Conservation (phyloP, 2,113 vertebrate genomes). For the Girardinichthys multiradiatus region DNA sequence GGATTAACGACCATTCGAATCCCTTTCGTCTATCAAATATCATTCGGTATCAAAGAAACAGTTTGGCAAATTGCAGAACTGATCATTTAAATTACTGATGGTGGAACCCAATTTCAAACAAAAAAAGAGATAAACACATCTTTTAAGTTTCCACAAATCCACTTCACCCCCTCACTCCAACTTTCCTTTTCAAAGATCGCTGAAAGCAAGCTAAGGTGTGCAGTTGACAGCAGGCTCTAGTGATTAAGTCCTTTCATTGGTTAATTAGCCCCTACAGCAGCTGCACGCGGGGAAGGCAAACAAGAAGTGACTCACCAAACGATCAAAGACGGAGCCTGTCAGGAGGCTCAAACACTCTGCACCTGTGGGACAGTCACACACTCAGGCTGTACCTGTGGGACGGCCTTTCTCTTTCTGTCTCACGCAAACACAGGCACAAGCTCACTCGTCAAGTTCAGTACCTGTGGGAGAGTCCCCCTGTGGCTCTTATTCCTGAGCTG, state of each 20-base stretch:
- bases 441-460: constrained; percentile 44
- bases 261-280: constrained; percentile 81
- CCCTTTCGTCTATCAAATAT: neutral
- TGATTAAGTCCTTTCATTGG: constrained; percentile 79
- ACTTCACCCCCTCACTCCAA: constrained; percentile 1
- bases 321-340: constrained; percentile 78
- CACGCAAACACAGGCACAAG: constrained; percentile 37
- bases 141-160: constrained; percentile 28
- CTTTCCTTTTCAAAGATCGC: constrained; percentile 56
- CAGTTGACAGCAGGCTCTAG: constrained; percentile 74
- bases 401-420: constrained; percentile 39
- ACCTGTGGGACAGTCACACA: constrained; percentile 75
- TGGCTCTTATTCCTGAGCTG: constrained; percentile 52
- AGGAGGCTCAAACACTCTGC: constrained; percentile 73
- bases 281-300: constrained; percentile 70
- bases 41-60: constrained; percentile 11
- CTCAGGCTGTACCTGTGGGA: constrained; percentile 62
- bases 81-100: constrained; percentile 23
- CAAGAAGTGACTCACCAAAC: constrained; percentile 69
- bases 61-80: constrained; percentile 15
- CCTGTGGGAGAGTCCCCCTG: constrained; percentile 68
- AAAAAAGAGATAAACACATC: constrained; percentile 44
- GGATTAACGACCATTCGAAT: constrained; percentile 57
- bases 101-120: constrained; percentile 14
- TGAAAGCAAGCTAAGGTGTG: constrained; percentile 71